Evolutionary conservation across 2,113 vertebrate species (phyloP).

Genomic region (Gobius niger): DNA sequence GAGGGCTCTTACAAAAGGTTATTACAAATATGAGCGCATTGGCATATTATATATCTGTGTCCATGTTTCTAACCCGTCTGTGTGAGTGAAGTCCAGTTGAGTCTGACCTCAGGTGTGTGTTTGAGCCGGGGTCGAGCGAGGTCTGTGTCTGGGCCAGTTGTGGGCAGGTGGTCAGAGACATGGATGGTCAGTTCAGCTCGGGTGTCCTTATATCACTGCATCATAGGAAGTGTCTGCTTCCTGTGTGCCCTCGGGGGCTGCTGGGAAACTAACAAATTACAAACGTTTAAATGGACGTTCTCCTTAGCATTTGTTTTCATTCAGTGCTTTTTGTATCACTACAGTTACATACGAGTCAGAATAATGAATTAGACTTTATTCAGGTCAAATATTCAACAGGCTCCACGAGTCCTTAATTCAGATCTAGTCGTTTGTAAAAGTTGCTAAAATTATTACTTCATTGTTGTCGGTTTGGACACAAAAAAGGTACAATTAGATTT

Average conservation of each 20-base stretch:
- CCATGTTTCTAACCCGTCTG: not conserved
- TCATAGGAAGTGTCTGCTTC: constrained; percentile 62
- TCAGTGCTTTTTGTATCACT: not conserved
- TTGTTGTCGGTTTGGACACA: not conserved
- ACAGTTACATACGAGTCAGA: not conserved
- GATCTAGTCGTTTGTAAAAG: not conserved
- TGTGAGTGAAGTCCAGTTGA: not conserved
- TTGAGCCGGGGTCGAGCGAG: constrained; percentile 59
- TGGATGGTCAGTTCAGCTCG: constrained; percentile 72
- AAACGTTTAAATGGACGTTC: not conserved
- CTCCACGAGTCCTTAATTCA: not conserved
- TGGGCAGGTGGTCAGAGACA: constrained; percentile 71
- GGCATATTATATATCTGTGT: not conserved
- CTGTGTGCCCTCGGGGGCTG: constrained; percentile 59
- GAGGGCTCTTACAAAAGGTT: constrained; percentile 15
- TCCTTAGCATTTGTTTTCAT: too few relatives aligned
- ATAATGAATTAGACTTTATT: not conserved
- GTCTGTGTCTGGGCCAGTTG: constrained; percentile 69
- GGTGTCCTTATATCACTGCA: constrained; percentile 57
- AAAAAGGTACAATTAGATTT: constrained; percentile 28
- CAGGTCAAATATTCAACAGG: not conserved
- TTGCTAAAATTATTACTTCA: not conserved
- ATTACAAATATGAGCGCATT: not conserved
- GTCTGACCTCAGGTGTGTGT: constrained; percentile 44
- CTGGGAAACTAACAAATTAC: constrained; percentile 38